Evolutionary conservation across 2,797 vertebrate species (phyloP), one percentile per base, ranked within the genome.

Genomic region (Semaprochilodus insignis): DNA sequence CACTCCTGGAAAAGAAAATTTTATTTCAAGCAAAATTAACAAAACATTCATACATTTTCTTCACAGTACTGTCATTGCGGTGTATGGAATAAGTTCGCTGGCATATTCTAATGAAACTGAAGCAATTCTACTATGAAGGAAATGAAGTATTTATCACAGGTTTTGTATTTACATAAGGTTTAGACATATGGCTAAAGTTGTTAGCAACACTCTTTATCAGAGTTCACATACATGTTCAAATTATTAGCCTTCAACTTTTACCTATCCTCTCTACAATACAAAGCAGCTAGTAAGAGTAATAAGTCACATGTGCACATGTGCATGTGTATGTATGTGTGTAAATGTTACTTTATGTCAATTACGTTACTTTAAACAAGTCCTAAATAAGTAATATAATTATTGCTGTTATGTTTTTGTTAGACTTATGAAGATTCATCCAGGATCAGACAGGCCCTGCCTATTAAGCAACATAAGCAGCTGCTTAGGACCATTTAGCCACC

Each of bases 161-260:
- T 78, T 74, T 6, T 8, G 21, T 27, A 77, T 85, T 62, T 77
- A 63, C 67, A 83, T 63, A 19, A 44, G 69, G 16, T 62, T 65
- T 10, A 6, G 25, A 25, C 8, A 16, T 16, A 66, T 23, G 27
- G 44, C 25, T 69, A 17, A 6, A 44, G 40, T 5, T 48, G 8
- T 7, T 10, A 48, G 11, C 44, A 44, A 10, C 40, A 44, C 40
- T 44, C 8, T 44, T 10, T 44, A n/a, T n/a, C n/a, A n/a, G n/a
- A 6, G 40, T 44, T 44, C 6, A 44, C 8, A 4, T 10, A 44
- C 8, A 10, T 44, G 40, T 44, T 10, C 19, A 67, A 34, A 69
- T 36, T 19, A 40, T 16, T 4, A 59, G 16, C 16, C 11, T 52
- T 55, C 52, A 55, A 17, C 16, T 55, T 55, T 55, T 55, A 52